Conservation (phyloP, 2,113 vertebrate species). For the Tonatia bakeri region DNA sequence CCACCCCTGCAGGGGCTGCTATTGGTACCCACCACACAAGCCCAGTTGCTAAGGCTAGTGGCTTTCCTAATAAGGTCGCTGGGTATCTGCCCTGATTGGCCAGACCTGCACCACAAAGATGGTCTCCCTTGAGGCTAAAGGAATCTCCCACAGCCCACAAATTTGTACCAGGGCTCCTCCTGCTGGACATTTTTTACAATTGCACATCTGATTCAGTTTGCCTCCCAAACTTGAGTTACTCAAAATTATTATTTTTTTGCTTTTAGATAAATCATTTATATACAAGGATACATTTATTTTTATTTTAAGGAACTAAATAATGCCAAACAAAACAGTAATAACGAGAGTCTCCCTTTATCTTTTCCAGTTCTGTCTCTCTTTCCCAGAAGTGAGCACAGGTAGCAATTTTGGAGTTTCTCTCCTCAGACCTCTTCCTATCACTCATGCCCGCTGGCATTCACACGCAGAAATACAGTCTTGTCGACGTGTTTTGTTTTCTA, state of each 20-base stretch:
- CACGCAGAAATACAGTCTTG: neutral
- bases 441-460: neutral
- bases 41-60: neutral
- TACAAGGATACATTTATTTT: neutral
- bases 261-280: neutral
- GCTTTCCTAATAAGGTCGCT: neutral
- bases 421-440: neutral
- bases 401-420: neutral
- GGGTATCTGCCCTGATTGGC: neutral
- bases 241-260: neutral
- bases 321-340: neutral
- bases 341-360: neutral
- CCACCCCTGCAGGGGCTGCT: fast-evolving
- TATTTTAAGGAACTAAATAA: neutral
- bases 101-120: neutral
- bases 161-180: neutral
- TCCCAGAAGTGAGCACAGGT: neutral
- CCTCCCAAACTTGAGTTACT: neutral
- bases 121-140: neutral
- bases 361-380: neutral
- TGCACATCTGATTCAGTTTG: neutral
- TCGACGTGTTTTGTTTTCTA: neutral
- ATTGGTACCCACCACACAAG: neutral
- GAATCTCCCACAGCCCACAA: neutral
- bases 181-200: conserved; percentile 1